A percentile compares a stretch with the other conserved stretches of the same genome.
Evolutionary conservation across 2,888 invertebrate genomes (phyloP).

Genomic region (Lathronympha strigana): DNA sequence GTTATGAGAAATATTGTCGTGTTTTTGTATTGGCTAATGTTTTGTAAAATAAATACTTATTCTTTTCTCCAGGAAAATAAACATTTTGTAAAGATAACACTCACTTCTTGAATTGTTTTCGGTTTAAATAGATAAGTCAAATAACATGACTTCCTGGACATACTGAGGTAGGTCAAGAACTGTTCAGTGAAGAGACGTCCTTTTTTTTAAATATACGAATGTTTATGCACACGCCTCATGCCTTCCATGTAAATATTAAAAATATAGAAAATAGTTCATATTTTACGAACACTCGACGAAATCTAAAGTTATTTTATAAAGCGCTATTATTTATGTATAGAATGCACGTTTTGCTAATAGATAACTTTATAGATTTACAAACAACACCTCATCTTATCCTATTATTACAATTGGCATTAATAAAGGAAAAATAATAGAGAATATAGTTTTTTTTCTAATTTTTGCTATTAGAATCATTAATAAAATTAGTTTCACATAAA

Average conservation of each 20-base stretch:
- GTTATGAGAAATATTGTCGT: constrained; percentile 46
- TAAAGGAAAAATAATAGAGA: not conserved
- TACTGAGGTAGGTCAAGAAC: constrained; percentile 43
- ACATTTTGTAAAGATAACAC: not conserved
- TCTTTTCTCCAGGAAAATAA: constrained; percentile 25
- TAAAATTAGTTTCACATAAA: no score
- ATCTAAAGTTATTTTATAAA: constrained; percentile 36
- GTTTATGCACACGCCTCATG: constrained; percentile 68
- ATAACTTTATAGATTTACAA: constrained; percentile 36
- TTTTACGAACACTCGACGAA: constrained; percentile 42
- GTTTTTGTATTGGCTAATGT: constrained; percentile 48
- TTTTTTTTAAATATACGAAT: constrained; percentile 54
- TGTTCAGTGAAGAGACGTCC: constrained; percentile 51
- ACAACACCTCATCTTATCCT: constrained; percentile 29
- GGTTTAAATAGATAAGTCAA: not conserved
- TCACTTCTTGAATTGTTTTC: not conserved
- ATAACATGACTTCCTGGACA: constrained; percentile 37
- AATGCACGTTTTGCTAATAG: constrained; percentile 40
- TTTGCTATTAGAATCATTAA: no score
- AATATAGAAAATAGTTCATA: constrained; percentile 44
- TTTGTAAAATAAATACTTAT: constrained; percentile 28
- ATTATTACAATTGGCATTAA: constrained; percentile 20
- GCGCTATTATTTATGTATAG: constrained; percentile 35
- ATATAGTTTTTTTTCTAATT: no score
- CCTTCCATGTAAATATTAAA: constrained; percentile 77